These are phyloP conservation scores for Steinernema scapterisci DNA, from an alignment of 2,888 invertebrate species.

Conservation along the genomic window DNA sequence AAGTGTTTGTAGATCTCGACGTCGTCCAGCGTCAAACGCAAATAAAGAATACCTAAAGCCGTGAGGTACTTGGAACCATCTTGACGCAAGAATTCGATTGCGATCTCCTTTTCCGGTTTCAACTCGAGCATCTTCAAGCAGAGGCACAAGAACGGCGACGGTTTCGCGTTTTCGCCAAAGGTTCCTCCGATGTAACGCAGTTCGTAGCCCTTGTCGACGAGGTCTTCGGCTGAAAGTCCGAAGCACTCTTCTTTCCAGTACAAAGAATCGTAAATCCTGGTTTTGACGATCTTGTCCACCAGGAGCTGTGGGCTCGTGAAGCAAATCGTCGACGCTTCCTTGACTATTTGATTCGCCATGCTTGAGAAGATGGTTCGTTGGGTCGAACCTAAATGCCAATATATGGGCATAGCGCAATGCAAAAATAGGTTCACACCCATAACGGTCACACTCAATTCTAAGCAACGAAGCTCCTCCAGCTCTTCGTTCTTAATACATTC, in stretches of 20 bases:
- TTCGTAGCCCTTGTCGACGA: constrained; percentile 99
- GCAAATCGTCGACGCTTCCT: background rate
- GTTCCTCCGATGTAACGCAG: constrained; percentile 89
- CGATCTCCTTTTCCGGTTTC: constrained; percentile 98
- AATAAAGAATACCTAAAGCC: constrained; percentile 92
- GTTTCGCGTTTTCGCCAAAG: constrained; percentile 93
- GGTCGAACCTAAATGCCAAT: too few relatives aligned
- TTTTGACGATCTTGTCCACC: constrained; percentile 96
- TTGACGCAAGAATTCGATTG: constrained; percentile 97
- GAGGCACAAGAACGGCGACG: constrained; percentile 64
- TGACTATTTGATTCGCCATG: background rate
- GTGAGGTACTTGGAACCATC: constrained; percentile 97
- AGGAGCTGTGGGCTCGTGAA: constrained; percentile 96
- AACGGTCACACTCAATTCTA: too few relatives aligned
- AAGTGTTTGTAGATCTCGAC: constrained; percentile 96
- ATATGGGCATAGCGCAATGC: too few relatives aligned
- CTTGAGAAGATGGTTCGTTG: too few relatives aligned
- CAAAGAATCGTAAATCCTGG: constrained; percentile 95
- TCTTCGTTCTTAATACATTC: too few relatives aligned
- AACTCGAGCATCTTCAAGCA: constrained; percentile 76
- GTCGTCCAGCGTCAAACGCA: constrained; percentile 89
- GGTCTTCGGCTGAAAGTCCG: constrained; percentile 83
- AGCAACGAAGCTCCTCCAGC: too few relatives aligned
- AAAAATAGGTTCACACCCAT: too few relatives aligned
- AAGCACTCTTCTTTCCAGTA: constrained; percentile 99